Conservation (phyloP, 2,888 invertebrate species). For the Caenorhabditis doughertyi region DNA sequence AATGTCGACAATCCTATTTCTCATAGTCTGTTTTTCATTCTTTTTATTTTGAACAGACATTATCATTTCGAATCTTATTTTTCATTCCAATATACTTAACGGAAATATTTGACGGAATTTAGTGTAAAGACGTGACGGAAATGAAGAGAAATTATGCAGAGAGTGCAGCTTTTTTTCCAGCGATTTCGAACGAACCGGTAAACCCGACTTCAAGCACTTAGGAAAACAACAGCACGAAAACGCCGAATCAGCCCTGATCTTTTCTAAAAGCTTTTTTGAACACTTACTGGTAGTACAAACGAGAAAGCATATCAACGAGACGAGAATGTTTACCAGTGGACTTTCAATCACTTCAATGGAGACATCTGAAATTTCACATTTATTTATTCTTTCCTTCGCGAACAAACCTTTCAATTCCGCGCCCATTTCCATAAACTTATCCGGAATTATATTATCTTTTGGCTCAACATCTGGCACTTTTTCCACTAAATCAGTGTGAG, state of each 20-base stretch:
- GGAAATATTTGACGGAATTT: no score
- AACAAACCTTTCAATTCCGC: slow-evolving; percentile 26
- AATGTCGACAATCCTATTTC: no score
- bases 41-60: no score
- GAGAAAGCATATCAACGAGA: slow-evolving; percentile 13
- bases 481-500: slow-evolving; percentile 51
- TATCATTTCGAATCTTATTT: no score
- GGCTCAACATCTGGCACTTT: neutral
- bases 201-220: no score
- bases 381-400: neutral
- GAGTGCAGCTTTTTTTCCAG: no score
- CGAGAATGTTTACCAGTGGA: neutral
- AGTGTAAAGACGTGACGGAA: no score
- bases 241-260: neutral
- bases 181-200: no score
- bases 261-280: neutral
- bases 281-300: slow-evolving; percentile 38
- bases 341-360: slow-evolving; percentile 2
- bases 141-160: no score
- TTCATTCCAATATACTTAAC: no score
- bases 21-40: no score
- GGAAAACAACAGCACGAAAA: no score
- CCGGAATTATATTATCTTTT: slow-evolving; percentile 5
- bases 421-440: slow-evolving; percentile 15
- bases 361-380: slow-evolving; percentile 25